These are phyloP conservation scores for Sparus aurata DNA, from an alignment of 2,797 vertebrate species.

Conservation along the genomic window DNA sequence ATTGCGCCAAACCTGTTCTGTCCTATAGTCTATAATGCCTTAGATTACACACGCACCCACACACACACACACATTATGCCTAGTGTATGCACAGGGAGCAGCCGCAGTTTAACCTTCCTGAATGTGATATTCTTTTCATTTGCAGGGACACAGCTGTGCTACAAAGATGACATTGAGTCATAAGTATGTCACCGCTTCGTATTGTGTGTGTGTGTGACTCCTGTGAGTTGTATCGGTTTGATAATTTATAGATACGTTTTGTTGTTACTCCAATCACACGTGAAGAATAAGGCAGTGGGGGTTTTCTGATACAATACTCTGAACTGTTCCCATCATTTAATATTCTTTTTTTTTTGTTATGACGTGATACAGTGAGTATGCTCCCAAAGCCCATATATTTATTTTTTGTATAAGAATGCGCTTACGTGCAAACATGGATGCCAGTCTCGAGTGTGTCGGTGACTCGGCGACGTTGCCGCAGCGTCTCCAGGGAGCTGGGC, in stretches of 20 bases:
- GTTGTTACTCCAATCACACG: background rate
- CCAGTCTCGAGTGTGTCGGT: slow-evolving; percentile 6
- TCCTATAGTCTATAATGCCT: background rate
- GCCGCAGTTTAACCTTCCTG: background rate
- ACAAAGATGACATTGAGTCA: background rate
- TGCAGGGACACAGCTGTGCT: background rate
- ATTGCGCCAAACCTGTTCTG: slow-evolving; percentile 50
- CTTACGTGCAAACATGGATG: background rate
- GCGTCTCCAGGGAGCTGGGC: slow-evolving; percentile 57
- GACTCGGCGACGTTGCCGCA: background rate
- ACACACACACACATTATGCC: background rate
- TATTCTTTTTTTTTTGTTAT: background rate
- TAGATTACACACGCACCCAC: background rate
- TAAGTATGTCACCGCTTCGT: background rate
- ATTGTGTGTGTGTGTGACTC: background rate
- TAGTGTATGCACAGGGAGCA: background rate
- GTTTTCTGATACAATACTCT: background rate
- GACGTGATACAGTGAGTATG: background rate
- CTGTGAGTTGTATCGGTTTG: background rate
- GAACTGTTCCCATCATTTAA: background rate
- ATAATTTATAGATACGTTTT: background rate
- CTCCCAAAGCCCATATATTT: background rate
- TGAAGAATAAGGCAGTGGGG: background rate
- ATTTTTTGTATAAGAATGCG: slow-evolving; percentile 8
- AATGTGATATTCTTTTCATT: background rate